These are phyloP conservation scores for Oscarella lobularis DNA, from an alignment of 37 sponge, comb jelly and placozoan species.

Conservation along the genomic window DNA sequence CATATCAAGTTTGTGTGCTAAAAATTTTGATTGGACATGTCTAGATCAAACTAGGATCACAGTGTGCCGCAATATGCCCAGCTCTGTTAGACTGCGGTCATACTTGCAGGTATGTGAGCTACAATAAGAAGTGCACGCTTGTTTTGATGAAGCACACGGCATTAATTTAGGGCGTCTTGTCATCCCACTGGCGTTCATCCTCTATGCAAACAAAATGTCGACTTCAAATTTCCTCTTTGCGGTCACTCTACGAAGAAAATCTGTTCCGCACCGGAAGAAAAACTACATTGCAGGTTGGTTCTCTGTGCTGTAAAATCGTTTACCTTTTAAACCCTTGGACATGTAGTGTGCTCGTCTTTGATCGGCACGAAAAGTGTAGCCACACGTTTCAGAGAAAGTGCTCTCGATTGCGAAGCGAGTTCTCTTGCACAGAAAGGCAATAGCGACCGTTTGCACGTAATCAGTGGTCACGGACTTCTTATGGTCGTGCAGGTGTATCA, in stretches of 20 bases:
- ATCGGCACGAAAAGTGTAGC: neutral
- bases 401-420: no score
- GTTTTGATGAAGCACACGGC: neutral
- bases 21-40: neutral
- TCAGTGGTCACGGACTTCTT: no score
- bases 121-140: neutral
- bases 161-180: neutral
- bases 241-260: neutral
- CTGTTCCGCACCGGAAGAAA: neutral
- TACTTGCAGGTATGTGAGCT: neutral
- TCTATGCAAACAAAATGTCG: neutral
- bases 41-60: neutral
- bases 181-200: neutral
- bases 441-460: no score
- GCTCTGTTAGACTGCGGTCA: neutral
- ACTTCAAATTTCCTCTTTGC: neutral
- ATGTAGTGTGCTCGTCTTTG: neutral
- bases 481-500: no score
- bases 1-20: neutral
- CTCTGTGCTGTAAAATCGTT: neutral
- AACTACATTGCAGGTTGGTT: neutral
- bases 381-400: no score
- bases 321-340: neutral
- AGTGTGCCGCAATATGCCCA: neutral
- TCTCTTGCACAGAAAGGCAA: no score